Evolutionary conservation across 2,113 vertebrate species (phyloP), one percentile per base, ranked within the genome.

Genomic region (Bubo bubo): DNA sequence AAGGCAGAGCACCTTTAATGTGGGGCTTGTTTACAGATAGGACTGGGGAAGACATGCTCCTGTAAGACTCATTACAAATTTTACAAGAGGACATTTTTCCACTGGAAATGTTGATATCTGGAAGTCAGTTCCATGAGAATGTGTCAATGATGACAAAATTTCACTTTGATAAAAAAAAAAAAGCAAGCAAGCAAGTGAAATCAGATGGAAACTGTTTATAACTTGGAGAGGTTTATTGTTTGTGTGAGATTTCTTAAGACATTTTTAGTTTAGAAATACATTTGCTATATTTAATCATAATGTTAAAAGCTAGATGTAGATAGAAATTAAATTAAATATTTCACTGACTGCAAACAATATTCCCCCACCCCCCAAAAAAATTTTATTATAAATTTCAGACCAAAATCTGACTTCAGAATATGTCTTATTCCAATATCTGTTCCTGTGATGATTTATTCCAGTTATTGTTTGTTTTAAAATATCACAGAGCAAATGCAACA

Each of bases 351-450:
- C 6, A 53, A 84, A 56, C 1, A 47, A 12, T 45, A 64, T 24
- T n/a, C 1, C 20, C 6, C 3, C 3, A 17, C 1, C 2, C 13
- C 10, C 4, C 2, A 12, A 28, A 5, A 39, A 64, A 39, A 39
- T 26, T 12, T 30, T 26, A 32, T 32, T 28, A 10, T 39, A 74
- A 34, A 73, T 79, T 52, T 84, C 17, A 79, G 28, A 19, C 9
- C 5, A 50, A 73, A 75, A 62, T n/a, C 6, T 64, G 12, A 30
- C 8, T 74, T 62, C 14, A 75, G 26, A 71, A 13, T 79, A 47
- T 37, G 71, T 83, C 17, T 47, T 66, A 43, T n/a, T 71, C 5
- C 12, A 24, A 1, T n/a, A 2, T 10, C 35, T 82, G 7, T 32
- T 86, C 17, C 17, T 71, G 8, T 50, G 16, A 56, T 4, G 20